Evolutionary conservation across 1,140 invertebrate genomes (phyloP).

Genomic region (Lutraria rhynchaena): DNA sequence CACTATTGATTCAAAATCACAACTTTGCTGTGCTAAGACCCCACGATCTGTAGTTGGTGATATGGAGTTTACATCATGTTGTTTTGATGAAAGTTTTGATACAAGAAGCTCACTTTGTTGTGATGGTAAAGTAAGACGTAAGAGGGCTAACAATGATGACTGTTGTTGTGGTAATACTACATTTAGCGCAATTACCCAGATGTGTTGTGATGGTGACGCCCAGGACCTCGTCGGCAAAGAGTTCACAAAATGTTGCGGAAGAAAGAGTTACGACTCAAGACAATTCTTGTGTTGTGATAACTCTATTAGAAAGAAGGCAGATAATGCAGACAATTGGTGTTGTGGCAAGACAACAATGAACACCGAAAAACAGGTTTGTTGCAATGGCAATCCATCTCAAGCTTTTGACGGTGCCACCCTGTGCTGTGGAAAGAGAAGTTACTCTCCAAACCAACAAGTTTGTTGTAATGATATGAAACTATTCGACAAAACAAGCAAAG

Average conservation of each 20-base stretch:
- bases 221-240: constrained; percentile 32
- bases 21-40: constrained; percentile 46
- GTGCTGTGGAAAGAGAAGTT: constrained; percentile 50
- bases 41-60: constrained; percentile 41
- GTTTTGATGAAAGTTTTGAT: constrained; percentile 43
- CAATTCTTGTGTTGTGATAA: constrained; percentile 41
- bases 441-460: constrained; percentile 24
- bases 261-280: constrained; percentile 32
- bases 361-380: constrained; percentile 43
- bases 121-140: constrained; percentile 27
- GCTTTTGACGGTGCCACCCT: constrained; percentile 12
- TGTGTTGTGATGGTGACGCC: constrained; percentile 43
- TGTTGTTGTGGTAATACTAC: constrained; percentile 53
- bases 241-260: constrained; percentile 46
- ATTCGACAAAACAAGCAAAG: constrained; percentile 31
- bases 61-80: constrained; percentile 53
- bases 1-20: constrained; percentile 27
- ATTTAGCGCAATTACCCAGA: constrained; percentile 25
- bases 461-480: constrained; percentile 49
- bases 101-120: constrained; percentile 47
- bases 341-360: constrained; percentile 52
- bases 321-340: constrained; percentile 44
- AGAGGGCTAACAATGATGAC: constrained; percentile 44
- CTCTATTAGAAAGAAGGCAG: constrained; percentile 34
- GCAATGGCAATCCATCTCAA: constrained; percentile 29